phyloP scores from a whole-genome alignment of 2,888 invertebrate species.

The Theretra japonica region DNA sequence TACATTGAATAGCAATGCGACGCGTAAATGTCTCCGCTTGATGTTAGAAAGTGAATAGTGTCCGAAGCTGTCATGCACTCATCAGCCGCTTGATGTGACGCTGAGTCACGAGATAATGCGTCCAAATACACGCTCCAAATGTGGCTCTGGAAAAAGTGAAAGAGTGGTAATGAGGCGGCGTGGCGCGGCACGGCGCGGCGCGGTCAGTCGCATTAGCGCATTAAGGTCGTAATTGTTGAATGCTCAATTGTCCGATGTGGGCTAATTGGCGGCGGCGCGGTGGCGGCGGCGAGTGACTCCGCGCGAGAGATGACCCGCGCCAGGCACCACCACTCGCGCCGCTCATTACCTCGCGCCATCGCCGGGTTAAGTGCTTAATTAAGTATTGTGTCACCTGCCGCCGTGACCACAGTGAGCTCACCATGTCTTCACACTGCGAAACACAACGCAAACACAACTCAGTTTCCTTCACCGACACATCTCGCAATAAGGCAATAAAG shows the following conservation, averaged over 20 bases:
- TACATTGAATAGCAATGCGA: background rate
- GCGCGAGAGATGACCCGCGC: background rate
- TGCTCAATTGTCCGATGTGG: conserved; percentile 22
- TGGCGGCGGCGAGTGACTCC: conserved; percentile 5
- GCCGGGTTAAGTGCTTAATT: conserved; percentile 21
- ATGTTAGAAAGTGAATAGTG: conserved; percentile 11
- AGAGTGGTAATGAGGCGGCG: conserved; percentile 4
- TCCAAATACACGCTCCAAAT: conserved; percentile 12
- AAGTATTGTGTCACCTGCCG: conserved; percentile 25
- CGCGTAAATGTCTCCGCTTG: background rate
- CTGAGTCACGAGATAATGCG: conserved; percentile 10
- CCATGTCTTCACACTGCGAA: background rate
- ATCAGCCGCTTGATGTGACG: background rate
- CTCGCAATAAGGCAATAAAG: background rate
- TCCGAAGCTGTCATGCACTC: background rate
- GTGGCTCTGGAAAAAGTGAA: conserved; percentile 13
- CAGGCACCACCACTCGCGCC: background rate
- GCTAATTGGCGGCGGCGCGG: conserved; percentile 17
- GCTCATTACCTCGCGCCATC: background rate
- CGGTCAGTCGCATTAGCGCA: conserved; percentile 15
- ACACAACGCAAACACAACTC: background rate
- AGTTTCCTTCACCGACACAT: background rate
- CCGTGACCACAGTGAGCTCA: conserved; percentile 4
- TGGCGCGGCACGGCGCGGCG: background rate
- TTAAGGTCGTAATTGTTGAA: conserved; percentile 27